Base-by-base conservation (phyloP, 37 sponge, comb jelly and placozoan species). In the Axinella damicornis region DNA sequence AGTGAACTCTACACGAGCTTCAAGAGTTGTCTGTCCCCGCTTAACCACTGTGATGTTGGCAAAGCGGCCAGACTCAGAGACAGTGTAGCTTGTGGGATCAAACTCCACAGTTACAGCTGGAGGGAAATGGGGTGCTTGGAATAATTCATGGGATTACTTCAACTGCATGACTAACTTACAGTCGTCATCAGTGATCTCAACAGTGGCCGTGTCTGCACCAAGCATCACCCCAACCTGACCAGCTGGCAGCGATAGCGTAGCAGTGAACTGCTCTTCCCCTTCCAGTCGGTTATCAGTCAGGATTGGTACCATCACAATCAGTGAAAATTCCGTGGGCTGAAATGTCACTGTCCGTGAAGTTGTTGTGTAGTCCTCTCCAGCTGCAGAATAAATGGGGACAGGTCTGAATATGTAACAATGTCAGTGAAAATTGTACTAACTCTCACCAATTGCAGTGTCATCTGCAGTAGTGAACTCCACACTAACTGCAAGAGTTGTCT, bases 121-220 rank as follows among this genome's bases (percentile, higher is more conserved):
- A 67, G 13, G 9, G 46, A 46, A 9, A 46, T 12, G 9, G 4
- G n/a, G n/a, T n/a, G n/a, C n/a, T n/a, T n/a, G n/a, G n/a, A n/a
- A n/a, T n/a, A n/a, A n/a, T n/a, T n/a, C n/a, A n/a, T n/a, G n/a
- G n/a, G n/a, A n/a, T n/a, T n/a, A n/a, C n/a, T n/a, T n/a, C n/a
- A 9, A 9, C 46, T 46, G 9, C 46, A 46, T 9, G 9, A 46
- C 4, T 46, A 9, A 67, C 80, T 52, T 24, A 81, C 82, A 71
- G 31, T 70, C 70, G 70, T 81, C 60, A 71, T 81, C 82, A 57
- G 53, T 69, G 25, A 71, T 71, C 71, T 59, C 70, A 14, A 35
- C 33, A 15, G 70, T 59, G 31, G 41, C 54, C 0, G 71, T 81
- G 46, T 46, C 46, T 46, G 46, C 46, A 46, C 37, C 15, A 34